Base-by-base conservation (phyloP, 2,797 vertebrate genomes). In the Champsocephalus esox region DNA sequence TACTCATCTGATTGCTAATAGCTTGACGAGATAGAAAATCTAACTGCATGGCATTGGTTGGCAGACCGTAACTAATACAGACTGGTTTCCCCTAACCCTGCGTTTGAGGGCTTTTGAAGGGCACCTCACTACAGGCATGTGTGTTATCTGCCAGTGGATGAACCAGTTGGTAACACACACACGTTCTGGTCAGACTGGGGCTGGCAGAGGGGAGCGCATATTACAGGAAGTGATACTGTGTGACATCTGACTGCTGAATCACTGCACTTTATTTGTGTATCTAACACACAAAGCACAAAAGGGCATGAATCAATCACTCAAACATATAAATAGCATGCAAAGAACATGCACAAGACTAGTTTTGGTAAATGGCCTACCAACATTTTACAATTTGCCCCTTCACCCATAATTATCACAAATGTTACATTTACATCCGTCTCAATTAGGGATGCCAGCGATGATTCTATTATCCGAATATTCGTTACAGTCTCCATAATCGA, bases 1-100 rank as follows among this genome's bases (percentile, higher is more conserved):
- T 91, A 89, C 77, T 49, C 14, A 48, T 75, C 41, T 24, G 52
- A 63, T 48, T 3, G 44, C 59, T 82, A 56, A 70, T n/a, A 43
- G 48, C 17, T 65, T 12, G 68, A 38, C 3, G 38, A 61, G 59
- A 70, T 1, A 34, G 32, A 45, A 73, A 69, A 82, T 73, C 58
- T 59, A 78, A 73, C 8, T 21, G 68, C 3, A 24, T n/a, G 0
- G 3, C 59, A 10, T 21, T 51, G 28, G 19, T 69, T 60, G 44
- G 41, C 32, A 13, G 17, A 38, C 43, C 0, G 24, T n/a, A 51
- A 69, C 66, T n/a, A 52, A 46, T 19, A 69, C 34, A 48, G 50
- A 54, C 16, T 8, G 45, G 57, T 73, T 64, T 63, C 43, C 51
- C 54, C 4, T 34, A 65, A 71, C 49, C 45, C 38, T 5, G 24